These are phyloP conservation scores for Luscinia luscinia DNA, from an alignment of 2,797 vertebrate genomes.

Conservation along the genomic window DNA sequence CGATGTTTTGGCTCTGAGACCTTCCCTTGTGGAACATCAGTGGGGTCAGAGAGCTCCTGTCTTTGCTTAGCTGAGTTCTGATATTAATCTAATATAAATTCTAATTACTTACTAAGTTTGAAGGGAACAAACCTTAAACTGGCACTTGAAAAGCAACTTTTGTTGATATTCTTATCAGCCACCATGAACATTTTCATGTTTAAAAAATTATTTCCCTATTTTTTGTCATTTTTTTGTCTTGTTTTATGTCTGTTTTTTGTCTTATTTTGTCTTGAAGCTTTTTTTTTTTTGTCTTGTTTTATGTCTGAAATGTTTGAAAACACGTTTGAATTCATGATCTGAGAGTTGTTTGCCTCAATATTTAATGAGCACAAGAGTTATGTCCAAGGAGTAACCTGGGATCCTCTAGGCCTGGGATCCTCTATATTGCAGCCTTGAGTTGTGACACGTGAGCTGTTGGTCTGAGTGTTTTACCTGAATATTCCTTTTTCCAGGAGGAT, in stretches of 20 bases:
- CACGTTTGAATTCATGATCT: background rate
- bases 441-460: conserved; percentile 88
- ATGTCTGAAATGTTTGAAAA: background rate
- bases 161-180: background rate
- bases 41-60: background rate
- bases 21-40: background rate
- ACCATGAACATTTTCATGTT: background rate
- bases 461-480: background rate
- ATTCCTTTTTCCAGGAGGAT: background rate
- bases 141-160: background rate
- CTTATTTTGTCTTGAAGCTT: background rate
- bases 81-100: background rate
- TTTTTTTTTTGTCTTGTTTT: background rate
- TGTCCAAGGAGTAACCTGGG: conserved; percentile 96
- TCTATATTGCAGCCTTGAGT: conserved; percentile 93
- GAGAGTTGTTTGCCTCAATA: conserved; percentile 79
- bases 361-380: conserved; percentile 99
- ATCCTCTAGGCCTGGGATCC: conserved; percentile 83
- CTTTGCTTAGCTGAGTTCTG: background rate
- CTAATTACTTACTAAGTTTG: background rate
- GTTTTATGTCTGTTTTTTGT: no score
- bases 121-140: background rate
- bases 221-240: no score
- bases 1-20: background rate
- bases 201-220: accelerated